These are phyloP conservation scores for Pocillopora grandis DNA, from an alignment of 92 coral and sea anemone species.

Conservation along the genomic window DNA sequence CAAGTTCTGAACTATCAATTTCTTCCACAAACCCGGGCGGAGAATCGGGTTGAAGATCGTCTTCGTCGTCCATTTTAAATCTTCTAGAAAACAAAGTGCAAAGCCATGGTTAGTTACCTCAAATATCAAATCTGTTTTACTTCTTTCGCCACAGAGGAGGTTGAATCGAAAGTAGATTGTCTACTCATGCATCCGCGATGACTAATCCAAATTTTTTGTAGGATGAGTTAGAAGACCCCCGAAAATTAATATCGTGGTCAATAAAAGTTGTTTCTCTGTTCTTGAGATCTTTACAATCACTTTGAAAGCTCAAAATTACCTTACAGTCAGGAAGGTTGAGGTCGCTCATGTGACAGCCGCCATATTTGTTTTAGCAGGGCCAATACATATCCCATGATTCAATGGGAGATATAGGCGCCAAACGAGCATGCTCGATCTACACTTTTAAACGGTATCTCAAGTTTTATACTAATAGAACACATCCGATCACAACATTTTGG, in stretches of 20 bases:
- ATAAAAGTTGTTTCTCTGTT: not conserved
- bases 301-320: not conserved
- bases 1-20: constrained; percentile 79
- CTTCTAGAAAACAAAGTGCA: not conserved
- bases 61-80: constrained; percentile 56
- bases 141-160: not conserved
- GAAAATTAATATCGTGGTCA: not conserved
- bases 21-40: constrained; percentile 96
- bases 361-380: constrained; percentile 25
- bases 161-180: not conserved
- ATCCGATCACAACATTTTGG: not conserved
- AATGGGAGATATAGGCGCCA: constrained; percentile 14
- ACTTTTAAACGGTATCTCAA: constrained; percentile 6
- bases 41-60: constrained; percentile 83
- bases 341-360: constrained; percentile 39
- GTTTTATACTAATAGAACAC: not conserved
- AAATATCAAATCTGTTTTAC: not conserved
- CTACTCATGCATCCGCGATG: no score
- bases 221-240: not conserved
- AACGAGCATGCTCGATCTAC: constrained; percentile 33
- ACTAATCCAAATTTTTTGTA: not conserved
- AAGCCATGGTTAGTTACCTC: not conserved
- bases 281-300: not conserved
- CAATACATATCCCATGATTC: constrained; percentile 47
- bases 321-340: not conserved